Evolutionary conservation across 2,113 vertebrate species (phyloP).

Genomic region (Gymnarchus niloticus): DNA sequence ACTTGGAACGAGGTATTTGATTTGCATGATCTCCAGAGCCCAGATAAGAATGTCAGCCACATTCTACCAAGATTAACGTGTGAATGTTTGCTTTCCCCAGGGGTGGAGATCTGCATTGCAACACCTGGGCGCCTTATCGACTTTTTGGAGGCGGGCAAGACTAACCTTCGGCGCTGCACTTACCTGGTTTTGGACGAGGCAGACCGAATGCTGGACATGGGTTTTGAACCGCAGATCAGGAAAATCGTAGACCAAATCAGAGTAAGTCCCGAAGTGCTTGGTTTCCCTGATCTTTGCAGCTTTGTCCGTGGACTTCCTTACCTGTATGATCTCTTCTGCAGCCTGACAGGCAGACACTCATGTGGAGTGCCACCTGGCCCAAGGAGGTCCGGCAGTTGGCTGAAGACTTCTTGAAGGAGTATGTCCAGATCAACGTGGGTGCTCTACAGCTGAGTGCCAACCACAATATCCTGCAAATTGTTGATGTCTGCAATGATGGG

Average conservation of each 20-base stretch:
- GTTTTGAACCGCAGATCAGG: constrained; percentile 95
- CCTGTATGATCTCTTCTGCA: constrained; percentile 36
- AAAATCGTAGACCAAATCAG: constrained; percentile 98
- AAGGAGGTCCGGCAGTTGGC: constrained; percentile 96
- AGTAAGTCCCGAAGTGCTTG: constrained; percentile 54
- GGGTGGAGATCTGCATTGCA: constrained; percentile 86
- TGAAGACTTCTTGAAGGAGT: constrained; percentile 93
- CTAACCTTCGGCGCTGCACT: constrained; percentile 92
- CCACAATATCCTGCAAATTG: constrained; percentile 98
- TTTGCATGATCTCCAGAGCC: background rate
- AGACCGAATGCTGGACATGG: constrained; percentile 98
- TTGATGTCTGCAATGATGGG: constrained; percentile 94
- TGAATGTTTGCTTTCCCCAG: constrained; percentile 38
- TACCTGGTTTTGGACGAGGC: constrained; percentile 96
- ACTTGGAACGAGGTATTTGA: constrained; percentile 82
- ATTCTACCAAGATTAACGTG: background rate
- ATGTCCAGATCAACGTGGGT: constrained; percentile 93
- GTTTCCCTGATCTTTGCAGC: background rate
- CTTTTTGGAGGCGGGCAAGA: constrained; percentile 94
- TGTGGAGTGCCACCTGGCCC: constrained; percentile 99
- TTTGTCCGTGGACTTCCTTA: background rate
- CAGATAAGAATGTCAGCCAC: too few species aligned
- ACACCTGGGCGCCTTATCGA: constrained; percentile 95
- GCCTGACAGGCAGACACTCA: constrained; percentile 96
- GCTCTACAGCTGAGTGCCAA: constrained; percentile 94